Evolutionary conservation across 2,797 vertebrate genomes (phyloP), one percentile per base, ranked within the genome.

Genomic region (Ataeniobius toweri): DNA sequence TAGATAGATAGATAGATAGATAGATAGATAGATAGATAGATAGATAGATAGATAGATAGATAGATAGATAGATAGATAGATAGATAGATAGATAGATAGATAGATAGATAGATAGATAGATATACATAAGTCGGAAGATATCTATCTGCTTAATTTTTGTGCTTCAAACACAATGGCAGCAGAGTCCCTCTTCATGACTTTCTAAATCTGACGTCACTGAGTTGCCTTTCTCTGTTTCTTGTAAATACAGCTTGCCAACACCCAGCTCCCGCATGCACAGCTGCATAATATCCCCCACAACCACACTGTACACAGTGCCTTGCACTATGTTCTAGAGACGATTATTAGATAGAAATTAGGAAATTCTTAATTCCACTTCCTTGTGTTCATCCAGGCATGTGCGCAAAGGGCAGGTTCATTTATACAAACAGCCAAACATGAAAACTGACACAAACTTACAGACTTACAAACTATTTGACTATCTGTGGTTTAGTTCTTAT

Each of bases 131-230:
- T 67, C 13, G 69, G 13, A 36, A 5, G 67, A 39, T 31, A 55
- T 83, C 88, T 83, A 88, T 81, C 88, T 88, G 80, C 85, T 59
- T 72, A 41, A 12, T 93, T 90, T 85, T 90, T 85, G 84, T 80
- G 1, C 7, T 83, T 88, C 89, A 74, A 91, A 91, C 90, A 94
- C 92, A 81, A 77, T 73, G 83, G 75, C 89, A 88, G 93, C 91
- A 93, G 67, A 87, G 88, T 91, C 82, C 4, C 51, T 86, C 91
- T 88, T 92, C 93, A 91, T 92, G 83, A 83, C 65, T 84, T 88
- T 86, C 89, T 82, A 10, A 82, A 79, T 88, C 81, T 83, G 88
- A 94, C 93, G 92, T 94, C 93, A 94, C 74, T 58, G 75, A 90
- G 78, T 82, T 87, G 80, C 80, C 79, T 76, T 83, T 79, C 89